A percentile compares a stretch with the other conserved stretches of the same genome.
phyloP scores from a whole-genome alignment of 2,888 invertebrate genomes.

The Agrypnus murinus region DNA sequence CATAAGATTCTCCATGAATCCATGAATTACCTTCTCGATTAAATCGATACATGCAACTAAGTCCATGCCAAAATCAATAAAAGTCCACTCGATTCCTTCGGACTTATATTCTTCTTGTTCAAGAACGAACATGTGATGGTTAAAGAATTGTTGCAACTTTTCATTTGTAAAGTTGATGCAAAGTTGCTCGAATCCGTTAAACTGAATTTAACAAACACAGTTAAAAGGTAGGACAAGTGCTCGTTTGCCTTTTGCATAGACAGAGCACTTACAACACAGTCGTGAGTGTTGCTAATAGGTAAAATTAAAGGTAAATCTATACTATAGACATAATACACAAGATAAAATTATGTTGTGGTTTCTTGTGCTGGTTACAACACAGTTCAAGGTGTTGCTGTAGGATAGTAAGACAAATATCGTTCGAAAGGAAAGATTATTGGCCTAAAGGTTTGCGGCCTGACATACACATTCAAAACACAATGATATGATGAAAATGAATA shows the following conservation, averaged over 20 bases:
- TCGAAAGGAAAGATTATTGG: too few species aligned
- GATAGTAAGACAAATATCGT: too few species aligned
- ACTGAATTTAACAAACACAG: conserved; percentile 43
- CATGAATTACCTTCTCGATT: conserved; percentile 89
- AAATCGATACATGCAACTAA: conserved; percentile 83
- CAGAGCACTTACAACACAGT: conserved; percentile 21
- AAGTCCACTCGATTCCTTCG: conserved; percentile 85
- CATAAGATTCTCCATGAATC: background rate
- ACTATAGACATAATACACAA: too few species aligned
- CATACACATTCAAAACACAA: too few species aligned
- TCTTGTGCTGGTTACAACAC: too few species aligned
- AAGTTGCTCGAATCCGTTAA: conserved; percentile 75
- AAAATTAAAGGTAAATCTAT: too few species aligned
- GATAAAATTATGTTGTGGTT: too few species aligned
- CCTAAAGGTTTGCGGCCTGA: too few species aligned
- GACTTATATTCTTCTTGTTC: conserved; percentile 86
- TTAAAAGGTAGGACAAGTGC: conserved; percentile 1
- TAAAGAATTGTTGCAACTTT: conserved; percentile 87
- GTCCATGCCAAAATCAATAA: conserved; percentile 87
- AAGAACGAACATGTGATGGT: conserved; percentile 86
- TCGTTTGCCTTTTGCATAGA: conserved; percentile 10
- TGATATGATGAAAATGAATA: too few species aligned
- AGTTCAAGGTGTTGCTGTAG: conserved; percentile 16
- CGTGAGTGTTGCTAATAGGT: conserved; percentile 16
- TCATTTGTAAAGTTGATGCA: conserved; percentile 89